Evolutionary conservation across 2,113 vertebrate species (phyloP).

Genomic region (Lethenteron camtschaticum): DNA sequence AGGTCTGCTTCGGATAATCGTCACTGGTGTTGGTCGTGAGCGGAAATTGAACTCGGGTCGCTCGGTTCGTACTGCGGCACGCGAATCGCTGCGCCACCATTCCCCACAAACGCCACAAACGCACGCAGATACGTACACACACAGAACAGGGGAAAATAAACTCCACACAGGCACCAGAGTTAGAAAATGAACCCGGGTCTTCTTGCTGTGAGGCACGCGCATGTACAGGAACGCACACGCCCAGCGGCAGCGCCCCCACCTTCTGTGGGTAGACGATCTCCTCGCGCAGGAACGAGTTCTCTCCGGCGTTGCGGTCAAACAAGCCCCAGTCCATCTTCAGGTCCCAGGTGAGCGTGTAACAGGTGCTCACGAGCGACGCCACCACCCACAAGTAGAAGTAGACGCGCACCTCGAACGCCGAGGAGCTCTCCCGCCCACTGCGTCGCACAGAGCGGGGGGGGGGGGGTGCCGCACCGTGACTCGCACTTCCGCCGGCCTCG

Average conservation of each 20-base stretch:
- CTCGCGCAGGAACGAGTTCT: constrained; percentile 88
- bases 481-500: no score
- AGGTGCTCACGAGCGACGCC: constrained; percentile 61
- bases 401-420: constrained; percentile 30
- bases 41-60: no score
- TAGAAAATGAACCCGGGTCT: no score
- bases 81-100: no score
- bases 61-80: no score
- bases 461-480: no score
- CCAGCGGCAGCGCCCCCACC: constrained; percentile 21
- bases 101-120: no score
- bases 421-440: neutral
- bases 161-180: neutral
- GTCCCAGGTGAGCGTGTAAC: constrained; percentile 95
- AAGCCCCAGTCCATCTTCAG: constrained; percentile 99
- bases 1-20: no score
- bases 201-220: no score
- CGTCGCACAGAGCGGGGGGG: neutral
- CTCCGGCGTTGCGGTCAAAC: constrained; percentile 82
- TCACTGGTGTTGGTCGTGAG: no score
- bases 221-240: no score
- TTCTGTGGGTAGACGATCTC: constrained; percentile 98
- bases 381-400: constrained; percentile 92
- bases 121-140: no score
- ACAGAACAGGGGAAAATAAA: constrained; percentile 9